Evolutionary conservation across 2,113 vertebrate species (phyloP), one percentile per base, ranked within the genome.

Genomic region (Rhabdomys dilectus): DNA sequence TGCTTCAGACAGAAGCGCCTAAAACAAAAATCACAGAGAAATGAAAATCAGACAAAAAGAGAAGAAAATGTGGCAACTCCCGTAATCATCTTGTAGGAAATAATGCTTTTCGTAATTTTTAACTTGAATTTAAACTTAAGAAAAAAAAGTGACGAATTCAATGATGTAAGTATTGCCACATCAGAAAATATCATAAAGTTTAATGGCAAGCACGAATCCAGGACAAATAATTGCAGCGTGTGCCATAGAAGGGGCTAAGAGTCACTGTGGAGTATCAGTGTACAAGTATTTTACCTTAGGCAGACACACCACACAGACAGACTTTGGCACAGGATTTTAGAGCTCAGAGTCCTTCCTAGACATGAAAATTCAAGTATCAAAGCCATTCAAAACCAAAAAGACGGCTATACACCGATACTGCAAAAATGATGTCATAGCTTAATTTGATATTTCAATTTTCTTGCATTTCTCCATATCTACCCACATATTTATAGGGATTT

Each of bases 221-320:
- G 95, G 58, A 86, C 89, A 97, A 93, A 42, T 77, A 91, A 51
- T 29, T 68, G n/a, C 2, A 72, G 72, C 7, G 36, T 39, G 36
- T 16, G 48, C 53, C 62, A 51, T 53, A 56, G 51, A 81, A 76
- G 82, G 24, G 19, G 0, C 16, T 88, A 24, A 53, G 64, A 53
- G 9, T 62, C 15, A 2, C n/a, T 4, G 1, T 60, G n/a, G 22
- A 29, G 36, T 60, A 60, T 60, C 56, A 60, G 9, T 60, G 22
- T 39, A 2, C 36, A 29, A 6, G 29, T 36, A 10, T 10, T 42
- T 92, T 1, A 72, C 42, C 17, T 85, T 68, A 80, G 5, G 19
- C 10, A 68, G 31, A 24, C 7, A 93, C 3, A 88, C 45, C 48
- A 29, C 26, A 34, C 16, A 89, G 51, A 45, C 7, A 91, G 68